Percentiles rank a stretch among this genome's conserved stretches.
These are phyloP conservation scores for Lissocephala sabroskyi DNA, from an alignment of 2,888 invertebrate species.

Conservation along the genomic window DNA sequence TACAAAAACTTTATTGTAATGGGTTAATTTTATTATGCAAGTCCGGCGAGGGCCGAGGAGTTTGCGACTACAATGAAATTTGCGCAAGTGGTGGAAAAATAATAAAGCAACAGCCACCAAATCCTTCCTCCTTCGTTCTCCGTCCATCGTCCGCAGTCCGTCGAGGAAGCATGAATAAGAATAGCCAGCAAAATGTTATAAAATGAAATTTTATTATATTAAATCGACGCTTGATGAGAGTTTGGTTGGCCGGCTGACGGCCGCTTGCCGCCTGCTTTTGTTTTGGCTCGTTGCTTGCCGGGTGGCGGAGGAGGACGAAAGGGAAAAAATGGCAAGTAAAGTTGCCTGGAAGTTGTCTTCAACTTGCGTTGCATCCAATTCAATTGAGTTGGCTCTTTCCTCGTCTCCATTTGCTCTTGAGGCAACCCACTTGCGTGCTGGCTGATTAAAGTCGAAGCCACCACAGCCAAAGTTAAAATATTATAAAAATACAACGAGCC, in stretches of 20 bases:
- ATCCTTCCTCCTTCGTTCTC: no score
- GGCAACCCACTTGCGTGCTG: constrained; percentile 56
- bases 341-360: constrained; percentile 32
- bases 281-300: constrained; percentile 11
- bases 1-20: constrained; percentile 58
- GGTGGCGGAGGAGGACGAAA: background rate
- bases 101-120: constrained; percentile 41
- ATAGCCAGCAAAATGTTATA: constrained; percentile 50
- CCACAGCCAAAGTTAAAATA: constrained; percentile 60
- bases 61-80: constrained; percentile 29
- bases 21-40: constrained; percentile 59
- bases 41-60: no score
- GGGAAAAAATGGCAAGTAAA: constrained; percentile 2
- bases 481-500: constrained; percentile 31
- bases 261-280: constrained; percentile 17
- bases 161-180: background rate
- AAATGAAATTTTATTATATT: constrained; percentile 67
- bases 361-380: constrained; percentile 40
- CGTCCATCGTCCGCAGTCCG: background rate
- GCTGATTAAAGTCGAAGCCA: constrained; percentile 59
- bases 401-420: constrained; percentile 18
- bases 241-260: constrained; percentile 50
- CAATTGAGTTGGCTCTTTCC: constrained; percentile 34
- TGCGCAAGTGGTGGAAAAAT: constrained; percentile 39
- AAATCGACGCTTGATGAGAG: constrained; percentile 62